These are phyloP conservation scores for Drosophila ustulata DNA, from an alignment of 2,888 invertebrate genomes.

Conservation along the genomic window DNA sequence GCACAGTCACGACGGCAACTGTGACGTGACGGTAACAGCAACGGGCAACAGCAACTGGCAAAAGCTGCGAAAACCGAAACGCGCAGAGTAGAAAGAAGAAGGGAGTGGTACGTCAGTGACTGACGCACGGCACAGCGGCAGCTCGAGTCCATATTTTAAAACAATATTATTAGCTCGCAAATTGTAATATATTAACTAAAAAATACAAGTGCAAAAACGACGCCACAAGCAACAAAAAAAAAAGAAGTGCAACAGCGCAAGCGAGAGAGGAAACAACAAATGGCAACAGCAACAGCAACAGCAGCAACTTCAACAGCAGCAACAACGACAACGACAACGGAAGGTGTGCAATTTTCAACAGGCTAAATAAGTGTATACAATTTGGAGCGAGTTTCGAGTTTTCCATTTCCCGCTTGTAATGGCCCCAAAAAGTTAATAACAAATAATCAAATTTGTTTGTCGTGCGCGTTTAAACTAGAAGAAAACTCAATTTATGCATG, in stretches of 20 bases:
- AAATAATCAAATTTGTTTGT: constrained; percentile 21
- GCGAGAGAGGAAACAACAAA: constrained; percentile 13
- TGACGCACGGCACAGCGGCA: constrained; percentile 85
- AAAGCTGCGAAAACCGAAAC: constrained; percentile 70
- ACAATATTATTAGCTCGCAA: constrained; percentile 36
- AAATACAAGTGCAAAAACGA: constrained; percentile 30
- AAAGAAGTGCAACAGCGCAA: constrained; percentile 37
- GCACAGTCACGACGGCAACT: constrained; percentile 52
- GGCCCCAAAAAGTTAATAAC: constrained; percentile 9
- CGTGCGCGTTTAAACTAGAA: constrained; percentile 29
- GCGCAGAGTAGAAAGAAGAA: constrained; percentile 85
- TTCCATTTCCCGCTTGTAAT: constrained; percentile 13
- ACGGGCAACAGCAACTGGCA: constrained; percentile 44
- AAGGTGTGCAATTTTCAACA: constrained; percentile 60
- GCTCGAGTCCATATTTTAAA: constrained; percentile 68
- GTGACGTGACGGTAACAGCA: constrained; percentile 64
- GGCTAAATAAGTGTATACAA: constrained; percentile 28
- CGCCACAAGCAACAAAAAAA: constrained; percentile 2
- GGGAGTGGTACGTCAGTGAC: constrained; percentile 86
- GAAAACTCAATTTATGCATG: constrained; percentile 69
- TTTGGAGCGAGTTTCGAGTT: constrained; percentile 43
- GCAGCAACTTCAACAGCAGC: background rate
- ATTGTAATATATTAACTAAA: constrained; percentile 42
- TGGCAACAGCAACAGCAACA: constrained; percentile 35
- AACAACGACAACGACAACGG: background rate